phyloP scores from a whole-genome alignment of 2,888 invertebrate species.

The Chesias legatella region DNA sequence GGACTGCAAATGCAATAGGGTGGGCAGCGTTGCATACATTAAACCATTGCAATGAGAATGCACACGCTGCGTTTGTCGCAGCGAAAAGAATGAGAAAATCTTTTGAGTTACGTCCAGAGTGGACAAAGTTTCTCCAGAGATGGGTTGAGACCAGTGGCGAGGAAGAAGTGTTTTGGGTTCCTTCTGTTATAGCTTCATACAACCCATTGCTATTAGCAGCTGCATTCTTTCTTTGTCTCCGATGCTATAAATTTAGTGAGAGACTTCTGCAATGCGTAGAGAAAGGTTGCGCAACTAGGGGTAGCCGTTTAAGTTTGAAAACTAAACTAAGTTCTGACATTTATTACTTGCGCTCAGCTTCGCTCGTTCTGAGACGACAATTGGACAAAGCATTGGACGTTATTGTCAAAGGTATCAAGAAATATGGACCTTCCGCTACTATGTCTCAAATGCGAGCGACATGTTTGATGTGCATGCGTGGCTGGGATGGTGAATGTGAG shows the following conservation, averaged over 20 bases:
- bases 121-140: slow-evolving; percentile 51
- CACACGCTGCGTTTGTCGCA: slow-evolving; percentile 55
- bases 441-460: slow-evolving; percentile 60
- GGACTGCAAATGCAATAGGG: slow-evolving; percentile 60
- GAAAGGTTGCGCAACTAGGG: slow-evolving; percentile 48
- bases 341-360: slow-evolving; percentile 58
- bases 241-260: slow-evolving; percentile 59
- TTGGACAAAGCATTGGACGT: slow-evolving; percentile 46
- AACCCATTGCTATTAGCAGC: slow-evolving; percentile 65
- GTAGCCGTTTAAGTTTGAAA: slow-evolving; percentile 35
- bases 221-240: slow-evolving; percentile 67
- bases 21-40: slow-evolving; percentile 68
- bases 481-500: slow-evolving; percentile 60
- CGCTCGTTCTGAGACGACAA: slow-evolving; percentile 46
- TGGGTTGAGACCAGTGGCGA: slow-evolving; percentile 64
- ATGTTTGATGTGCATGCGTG: slow-evolving; percentile 44
- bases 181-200: slow-evolving; percentile 38
- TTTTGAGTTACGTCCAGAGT: slow-evolving; percentile 53
- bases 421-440: slow-evolving; percentile 54
- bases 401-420: slow-evolving; percentile 43
- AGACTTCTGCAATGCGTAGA: slow-evolving; percentile 53
- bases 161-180: slow-evolving; percentile 65
- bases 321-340: slow-evolving; percentile 39
- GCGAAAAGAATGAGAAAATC: slow-evolving; percentile 64
- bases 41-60: slow-evolving; percentile 48